Evolutionary conservation across 2,888 invertebrate genomes (phyloP).

Genomic region (Calameuta filiformis): DNA sequence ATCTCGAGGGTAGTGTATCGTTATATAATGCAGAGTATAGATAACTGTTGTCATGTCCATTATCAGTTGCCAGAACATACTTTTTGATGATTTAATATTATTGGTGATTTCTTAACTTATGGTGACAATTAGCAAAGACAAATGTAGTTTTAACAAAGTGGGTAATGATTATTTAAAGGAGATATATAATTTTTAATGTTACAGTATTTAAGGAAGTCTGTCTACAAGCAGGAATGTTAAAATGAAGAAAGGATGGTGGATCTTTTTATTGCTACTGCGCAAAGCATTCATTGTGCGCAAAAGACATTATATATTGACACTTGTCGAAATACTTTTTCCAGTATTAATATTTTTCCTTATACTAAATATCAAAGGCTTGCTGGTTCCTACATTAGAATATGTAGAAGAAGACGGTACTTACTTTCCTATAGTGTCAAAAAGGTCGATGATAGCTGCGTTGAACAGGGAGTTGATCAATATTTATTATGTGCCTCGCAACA

Average conservation of each 20-base stretch:
- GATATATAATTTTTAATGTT: neutral
- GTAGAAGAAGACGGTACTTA: constrained; percentile 39
- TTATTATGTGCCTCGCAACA: constrained; percentile 51
- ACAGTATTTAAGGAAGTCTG: neutral
- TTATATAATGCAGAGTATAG: neutral
- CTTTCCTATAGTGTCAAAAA: constrained; percentile 31
- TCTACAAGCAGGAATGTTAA: neutral
- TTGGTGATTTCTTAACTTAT: neutral
- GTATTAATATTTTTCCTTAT: constrained; percentile 47
- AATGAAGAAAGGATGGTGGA: constrained; percentile 31
- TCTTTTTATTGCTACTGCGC: constrained; percentile 51
- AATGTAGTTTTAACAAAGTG: neutral
- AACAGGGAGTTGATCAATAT: constrained; percentile 7
- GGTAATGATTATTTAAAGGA: neutral
- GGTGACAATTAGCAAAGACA: neutral
- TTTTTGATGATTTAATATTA: neutral
- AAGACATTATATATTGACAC: constrained; percentile 51
- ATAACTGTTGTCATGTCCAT: neutral
- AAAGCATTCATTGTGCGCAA: constrained; percentile 58
- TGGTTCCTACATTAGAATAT: constrained; percentile 34
- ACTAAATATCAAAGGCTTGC: constrained; percentile 47
- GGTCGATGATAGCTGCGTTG: constrained; percentile 4
- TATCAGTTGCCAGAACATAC: neutral
- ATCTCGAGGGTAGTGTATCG: neutral
- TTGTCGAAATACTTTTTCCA: constrained; percentile 55